These are phyloP conservation scores for Marcusenius ussheri DNA, from an alignment of 2,113 vertebrate species.

Conservation along the genomic window DNA sequence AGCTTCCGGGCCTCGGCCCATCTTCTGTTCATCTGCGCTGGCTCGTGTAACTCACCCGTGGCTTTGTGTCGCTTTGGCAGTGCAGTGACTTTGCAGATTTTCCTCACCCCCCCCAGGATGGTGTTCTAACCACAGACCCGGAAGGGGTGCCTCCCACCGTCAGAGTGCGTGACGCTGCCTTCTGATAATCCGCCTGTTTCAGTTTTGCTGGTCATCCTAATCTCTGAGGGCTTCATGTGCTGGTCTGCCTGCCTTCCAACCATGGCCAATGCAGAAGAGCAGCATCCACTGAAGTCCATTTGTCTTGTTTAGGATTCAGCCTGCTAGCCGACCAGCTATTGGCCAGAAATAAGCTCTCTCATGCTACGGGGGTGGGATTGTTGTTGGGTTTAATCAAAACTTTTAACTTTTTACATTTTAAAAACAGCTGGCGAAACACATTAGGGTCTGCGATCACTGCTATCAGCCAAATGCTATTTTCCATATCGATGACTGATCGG, in stretches of 20 bases:
- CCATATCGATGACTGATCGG: not conserved
- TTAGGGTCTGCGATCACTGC: not conserved
- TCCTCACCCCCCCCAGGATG: not conserved
- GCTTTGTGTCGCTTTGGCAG: not conserved
- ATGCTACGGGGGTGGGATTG: not conserved
- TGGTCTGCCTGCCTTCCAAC: not conserved
- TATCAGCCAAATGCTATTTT: not conserved
- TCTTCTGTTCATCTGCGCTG: conserved; percentile 10
- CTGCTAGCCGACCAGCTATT: not conserved
- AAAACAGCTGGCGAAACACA: not conserved
- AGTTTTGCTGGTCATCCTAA: not conserved
- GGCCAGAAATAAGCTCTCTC: not conserved
- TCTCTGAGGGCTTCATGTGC: not conserved
- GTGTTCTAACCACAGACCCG: not conserved
- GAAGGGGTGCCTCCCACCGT: not conserved
- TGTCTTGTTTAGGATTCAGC: not conserved
- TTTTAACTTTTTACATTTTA: not conserved
- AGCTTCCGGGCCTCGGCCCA: not conserved
- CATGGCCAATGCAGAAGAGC: not conserved
- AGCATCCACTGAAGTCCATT: not conserved
- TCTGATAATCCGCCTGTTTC: not conserved
- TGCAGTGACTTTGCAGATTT: not conserved
- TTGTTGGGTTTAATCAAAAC: not conserved
- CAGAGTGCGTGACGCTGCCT: conserved; percentile 8
- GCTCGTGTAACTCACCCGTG: conserved; percentile 3